Evolutionary conservation across 2,888 invertebrate species (phyloP).

Genomic region (Bugula neritina): DNA sequence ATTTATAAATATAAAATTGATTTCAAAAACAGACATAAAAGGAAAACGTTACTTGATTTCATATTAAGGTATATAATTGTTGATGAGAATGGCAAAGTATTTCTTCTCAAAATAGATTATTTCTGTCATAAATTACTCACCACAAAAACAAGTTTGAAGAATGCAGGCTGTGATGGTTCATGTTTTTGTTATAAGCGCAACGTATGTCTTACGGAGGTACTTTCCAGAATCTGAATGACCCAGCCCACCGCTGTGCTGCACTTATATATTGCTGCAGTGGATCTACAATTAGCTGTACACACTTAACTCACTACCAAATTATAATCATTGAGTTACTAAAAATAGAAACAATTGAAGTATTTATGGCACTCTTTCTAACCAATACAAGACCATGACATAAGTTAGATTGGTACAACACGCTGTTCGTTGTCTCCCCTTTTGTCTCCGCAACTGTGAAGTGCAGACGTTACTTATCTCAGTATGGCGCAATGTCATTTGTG

Average conservation of each 20-base stretch:
- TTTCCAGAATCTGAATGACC: background rate
- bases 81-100: too few relatives aligned
- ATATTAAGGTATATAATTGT: too few relatives aligned
- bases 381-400: slow-evolving; percentile 27
- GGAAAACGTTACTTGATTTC: too few relatives aligned
- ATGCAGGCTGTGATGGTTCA: too few relatives aligned
- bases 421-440: background rate
- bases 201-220: too few relatives aligned
- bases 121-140: too few relatives aligned
- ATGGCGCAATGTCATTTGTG: slow-evolving; percentile 23
- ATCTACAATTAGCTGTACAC: background rate
- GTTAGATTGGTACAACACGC: background rate
- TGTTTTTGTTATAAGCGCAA: too few relatives aligned
- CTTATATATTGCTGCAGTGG: background rate
- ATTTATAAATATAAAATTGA: too few relatives aligned
- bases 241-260: background rate
- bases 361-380: slow-evolving; percentile 21
- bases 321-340: slow-evolving; percentile 18
- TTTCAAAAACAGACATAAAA: too few relatives aligned
- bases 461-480: slow-evolving; percentile 8
- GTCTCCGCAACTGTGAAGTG: background rate
- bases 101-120: too few relatives aligned
- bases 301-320: slow-evolving; percentile 21
- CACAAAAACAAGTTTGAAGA: too few relatives aligned
- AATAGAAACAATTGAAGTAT: slow-evolving; percentile 22